Conservation (phyloP, 92 coral and sea anemone species). For the Meandrina meandrites region DNA sequence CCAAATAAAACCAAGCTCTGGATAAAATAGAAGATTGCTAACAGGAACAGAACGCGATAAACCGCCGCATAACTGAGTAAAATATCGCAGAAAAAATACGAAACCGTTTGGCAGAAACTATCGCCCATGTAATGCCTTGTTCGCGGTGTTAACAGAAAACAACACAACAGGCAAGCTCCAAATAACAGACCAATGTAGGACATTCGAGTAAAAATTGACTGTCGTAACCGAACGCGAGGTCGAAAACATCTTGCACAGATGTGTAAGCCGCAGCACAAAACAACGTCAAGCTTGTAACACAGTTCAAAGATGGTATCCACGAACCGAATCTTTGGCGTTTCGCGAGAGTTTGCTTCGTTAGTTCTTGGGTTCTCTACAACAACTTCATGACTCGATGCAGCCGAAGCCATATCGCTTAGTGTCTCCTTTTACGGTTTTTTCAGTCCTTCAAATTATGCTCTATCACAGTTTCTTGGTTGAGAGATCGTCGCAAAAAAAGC, state of each 20-base stretch:
- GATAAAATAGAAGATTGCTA: constrained; percentile 72
- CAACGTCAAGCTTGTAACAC: constrained; percentile 66
- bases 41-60: constrained; percentile 79
- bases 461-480: not conserved
- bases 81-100: constrained; percentile 82
- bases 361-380: constrained; percentile 21
- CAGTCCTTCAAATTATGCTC: not conserved
- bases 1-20: constrained; percentile 74
- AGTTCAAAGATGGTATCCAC: constrained; percentile 27
- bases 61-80: constrained; percentile 89
- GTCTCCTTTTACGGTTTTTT: not conserved
- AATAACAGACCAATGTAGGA: constrained; percentile 77
- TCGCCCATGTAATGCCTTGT: constrained; percentile 63
- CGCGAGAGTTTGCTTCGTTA: constrained; percentile 1
- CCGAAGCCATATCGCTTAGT: not conserved
- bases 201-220: constrained; percentile 79
- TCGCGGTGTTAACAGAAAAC: constrained; percentile 83
- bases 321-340: constrained; percentile 6
- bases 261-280: constrained; percentile 75
- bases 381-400: constrained; percentile 18
- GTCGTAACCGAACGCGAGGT: constrained; percentile 67
- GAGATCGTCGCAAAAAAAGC: not conserved
- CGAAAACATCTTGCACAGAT: constrained; percentile 64
- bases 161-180: constrained; percentile 77
- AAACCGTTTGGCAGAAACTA: constrained; percentile 77